Evolutionary conservation across 2,888 invertebrate genomes (phyloP).

Genomic region (Lithophane leautieri): DNA sequence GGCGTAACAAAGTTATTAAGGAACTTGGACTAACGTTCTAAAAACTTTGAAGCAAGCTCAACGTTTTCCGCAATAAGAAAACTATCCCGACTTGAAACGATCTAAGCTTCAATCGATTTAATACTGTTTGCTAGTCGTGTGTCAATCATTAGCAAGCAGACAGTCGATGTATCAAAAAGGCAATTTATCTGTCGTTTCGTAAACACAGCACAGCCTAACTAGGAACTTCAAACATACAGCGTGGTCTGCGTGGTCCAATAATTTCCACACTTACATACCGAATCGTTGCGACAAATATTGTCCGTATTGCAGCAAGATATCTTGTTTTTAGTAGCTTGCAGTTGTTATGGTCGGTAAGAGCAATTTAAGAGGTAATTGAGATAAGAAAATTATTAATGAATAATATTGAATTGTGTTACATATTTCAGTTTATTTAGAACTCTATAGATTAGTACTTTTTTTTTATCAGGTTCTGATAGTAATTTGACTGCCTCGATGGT

Average conservation of each 20-base stretch:
- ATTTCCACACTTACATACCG: conserved; percentile 54
- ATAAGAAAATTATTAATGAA: conserved; percentile 54
- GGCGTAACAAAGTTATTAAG: background rate
- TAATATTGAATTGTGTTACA: background rate
- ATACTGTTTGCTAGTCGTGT: conserved; percentile 38
- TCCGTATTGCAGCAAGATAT: conserved; percentile 49
- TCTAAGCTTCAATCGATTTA: conserved; percentile 20
- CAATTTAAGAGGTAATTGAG: conserved; percentile 49
- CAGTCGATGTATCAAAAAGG: conserved; percentile 45
- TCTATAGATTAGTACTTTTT: too few species aligned
- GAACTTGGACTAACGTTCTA: background rate
- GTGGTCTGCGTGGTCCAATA: conserved; percentile 22
- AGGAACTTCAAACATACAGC: conserved; percentile 41
- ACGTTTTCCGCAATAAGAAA: conserved; percentile 7
- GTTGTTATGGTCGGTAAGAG: conserved; percentile 23
- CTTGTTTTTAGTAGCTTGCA: conserved; percentile 46
- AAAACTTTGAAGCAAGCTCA: background rate
- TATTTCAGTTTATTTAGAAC: background rate
- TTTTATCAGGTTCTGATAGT: too few species aligned
- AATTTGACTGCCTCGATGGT: too few species aligned
- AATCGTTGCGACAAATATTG: conserved; percentile 58
- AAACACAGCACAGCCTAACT: conserved; percentile 38
- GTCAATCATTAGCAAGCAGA: conserved; percentile 45
- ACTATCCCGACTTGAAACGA: conserved; percentile 4
- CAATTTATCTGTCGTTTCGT: conserved; percentile 44